Evolutionary conservation across 2,888 invertebrate genomes (phyloP).

Genomic region (Lucinisca nassula): DNA sequence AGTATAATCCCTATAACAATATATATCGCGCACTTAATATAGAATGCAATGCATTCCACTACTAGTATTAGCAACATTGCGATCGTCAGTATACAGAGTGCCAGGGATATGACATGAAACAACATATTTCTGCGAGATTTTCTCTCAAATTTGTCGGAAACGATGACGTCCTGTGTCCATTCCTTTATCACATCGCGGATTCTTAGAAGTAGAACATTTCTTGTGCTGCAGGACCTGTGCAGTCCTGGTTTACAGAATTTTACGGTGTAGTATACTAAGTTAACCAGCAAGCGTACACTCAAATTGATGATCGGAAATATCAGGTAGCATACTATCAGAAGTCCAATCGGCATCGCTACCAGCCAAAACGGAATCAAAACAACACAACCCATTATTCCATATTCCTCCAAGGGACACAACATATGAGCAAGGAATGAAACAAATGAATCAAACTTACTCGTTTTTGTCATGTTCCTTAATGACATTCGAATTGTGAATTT

Average conservation of each 20-base stretch:
- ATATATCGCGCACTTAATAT: not conserved
- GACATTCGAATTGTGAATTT: constrained; percentile 10
- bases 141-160: constrained; percentile 27
- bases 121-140: constrained; percentile 29
- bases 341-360: not conserved
- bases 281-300: not conserved
- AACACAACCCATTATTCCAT: not conserved
- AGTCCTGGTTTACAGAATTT: not conserved
- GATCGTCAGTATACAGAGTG: constrained; percentile 40
- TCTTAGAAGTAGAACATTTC: not conserved
- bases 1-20: constrained; percentile 9
- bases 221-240: not conserved
- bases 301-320: constrained; percentile 16
- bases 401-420: not conserved
- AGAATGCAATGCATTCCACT: constrained; percentile 21
- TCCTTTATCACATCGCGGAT: not conserved
- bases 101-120: not conserved
- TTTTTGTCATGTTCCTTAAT: not conserved
- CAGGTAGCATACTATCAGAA: not conserved
- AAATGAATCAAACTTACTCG: not conserved
- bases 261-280: not conserved
- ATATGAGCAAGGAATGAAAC: not conserved
- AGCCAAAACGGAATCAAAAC: constrained; percentile 4
- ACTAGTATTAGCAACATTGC: constrained; percentile 37
- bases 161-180: constrained; percentile 20